A percentile compares a stretch with the other conserved stretches of the same genome.
Conservation (phyloP, 1,140 invertebrate genomes). For the Caenorhabditis briggsae region DNA sequence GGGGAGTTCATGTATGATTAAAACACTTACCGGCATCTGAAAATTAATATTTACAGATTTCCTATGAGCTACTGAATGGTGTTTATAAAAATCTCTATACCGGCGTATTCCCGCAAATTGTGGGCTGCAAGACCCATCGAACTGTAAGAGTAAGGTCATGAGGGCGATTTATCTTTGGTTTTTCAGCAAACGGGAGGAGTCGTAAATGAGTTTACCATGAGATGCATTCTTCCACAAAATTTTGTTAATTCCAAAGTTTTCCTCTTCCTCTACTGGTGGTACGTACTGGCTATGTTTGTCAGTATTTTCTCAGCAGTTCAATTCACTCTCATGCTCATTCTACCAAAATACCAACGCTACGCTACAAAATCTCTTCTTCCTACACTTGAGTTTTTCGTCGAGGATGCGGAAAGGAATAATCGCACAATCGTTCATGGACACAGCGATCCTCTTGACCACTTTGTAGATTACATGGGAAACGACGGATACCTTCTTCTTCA, state of each 20-base stretch:
- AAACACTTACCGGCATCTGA: background rate
- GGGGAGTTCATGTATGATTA: constrained; percentile 20
- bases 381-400: background rate
- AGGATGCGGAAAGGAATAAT: background rate
- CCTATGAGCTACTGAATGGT: constrained; percentile 19
- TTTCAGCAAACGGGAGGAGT: constrained; percentile 5
- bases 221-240: constrained; percentile 41
- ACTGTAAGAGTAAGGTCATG: background rate
- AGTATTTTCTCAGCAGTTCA: constrained; percentile 27
- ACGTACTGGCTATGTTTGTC: constrained; percentile 4
- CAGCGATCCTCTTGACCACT: background rate
- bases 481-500: constrained; percentile 22
- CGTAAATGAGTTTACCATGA: constrained; percentile 9
- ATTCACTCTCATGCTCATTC: constrained; percentile 2
- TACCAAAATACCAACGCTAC: constrained; percentile 29
- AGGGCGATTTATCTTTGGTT: background rate
- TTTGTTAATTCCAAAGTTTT: constrained; percentile 27
- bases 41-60: constrained; percentile 6
- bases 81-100: constrained; percentile 25
- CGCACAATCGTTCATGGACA: background rate
- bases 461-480: constrained; percentile 42
- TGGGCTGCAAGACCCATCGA: background rate
- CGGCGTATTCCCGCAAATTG: constrained; percentile 22
- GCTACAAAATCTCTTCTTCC: constrained; percentile 36
- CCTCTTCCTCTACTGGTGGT: constrained; percentile 32